Percentiles rank a stretch among this genome's conserved stretches.
Evolutionary conservation across 2,888 invertebrate genomes (phyloP).

Genomic region (Hartigia nigra): DNA sequence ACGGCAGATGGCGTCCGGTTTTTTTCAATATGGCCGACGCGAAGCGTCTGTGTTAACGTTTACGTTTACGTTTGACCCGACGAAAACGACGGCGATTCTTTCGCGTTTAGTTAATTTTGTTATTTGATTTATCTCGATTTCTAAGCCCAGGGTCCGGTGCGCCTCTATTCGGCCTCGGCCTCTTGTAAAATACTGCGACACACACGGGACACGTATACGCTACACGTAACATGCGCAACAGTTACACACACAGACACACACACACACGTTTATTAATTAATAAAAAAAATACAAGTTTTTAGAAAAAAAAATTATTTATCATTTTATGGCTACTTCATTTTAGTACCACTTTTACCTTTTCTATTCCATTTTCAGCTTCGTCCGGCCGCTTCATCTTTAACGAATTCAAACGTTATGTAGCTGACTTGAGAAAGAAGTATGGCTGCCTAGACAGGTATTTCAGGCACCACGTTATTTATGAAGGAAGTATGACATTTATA

Average conservation of each 20-base stretch:
- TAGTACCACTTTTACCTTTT: background rate
- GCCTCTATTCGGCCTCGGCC: slow-evolving; percentile 52
- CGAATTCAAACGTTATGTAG: background rate
- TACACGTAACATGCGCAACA: slow-evolving; percentile 40
- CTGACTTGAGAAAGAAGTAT: background rate
- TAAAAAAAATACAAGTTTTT: slow-evolving; percentile 64
- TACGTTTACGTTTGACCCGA: background rate
- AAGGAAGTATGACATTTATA: background rate
- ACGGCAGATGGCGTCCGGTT: background rate
- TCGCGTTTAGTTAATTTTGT: slow-evolving; percentile 66
- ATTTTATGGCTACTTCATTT: background rate
- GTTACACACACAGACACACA: slow-evolving; percentile 44
- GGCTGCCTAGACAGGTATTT: background rate
- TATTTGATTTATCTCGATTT: slow-evolving; percentile 65
- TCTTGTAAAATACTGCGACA: slow-evolving; percentile 64
- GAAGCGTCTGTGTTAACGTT: background rate
- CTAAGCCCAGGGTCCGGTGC: slow-evolving; percentile 49
- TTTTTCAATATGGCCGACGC: background rate
- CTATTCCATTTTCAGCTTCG: background rate
- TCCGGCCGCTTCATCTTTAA: background rate
- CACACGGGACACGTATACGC: slow-evolving; percentile 44
- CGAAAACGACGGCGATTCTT: slow-evolving; percentile 37
- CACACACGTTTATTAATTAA: slow-evolving; percentile 65
- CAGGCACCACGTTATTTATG: background rate
- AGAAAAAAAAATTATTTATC: slow-evolving; percentile 55